Conservation (phyloP, 1,140 invertebrate species). For the Lasaia peninsularis region DNA sequence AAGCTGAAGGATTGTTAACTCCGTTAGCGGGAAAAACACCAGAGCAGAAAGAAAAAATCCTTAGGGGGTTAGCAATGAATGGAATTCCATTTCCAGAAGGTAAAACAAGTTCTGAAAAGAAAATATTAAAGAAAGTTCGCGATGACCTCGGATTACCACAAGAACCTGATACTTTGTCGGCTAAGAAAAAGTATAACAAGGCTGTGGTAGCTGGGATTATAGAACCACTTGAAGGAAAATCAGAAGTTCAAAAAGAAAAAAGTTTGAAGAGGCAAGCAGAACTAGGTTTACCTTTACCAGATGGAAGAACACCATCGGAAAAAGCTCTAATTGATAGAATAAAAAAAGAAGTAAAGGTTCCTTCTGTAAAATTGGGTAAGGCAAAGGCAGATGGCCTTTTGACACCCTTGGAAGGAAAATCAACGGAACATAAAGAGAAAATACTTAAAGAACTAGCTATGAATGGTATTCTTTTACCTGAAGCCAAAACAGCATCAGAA, state of each 20-base stretch:
- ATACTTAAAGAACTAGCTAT: constrained; percentile 34
- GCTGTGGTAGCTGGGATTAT: constrained; percentile 26
- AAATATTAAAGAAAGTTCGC: constrained; percentile 24
- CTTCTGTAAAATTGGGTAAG: constrained; percentile 7
- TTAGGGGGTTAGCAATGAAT: constrained; percentile 24
- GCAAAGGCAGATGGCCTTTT: too few species aligned
- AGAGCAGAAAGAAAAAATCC: constrained; percentile 35
- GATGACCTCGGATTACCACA: constrained; percentile 21
- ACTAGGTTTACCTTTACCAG: constrained; percentile 24
- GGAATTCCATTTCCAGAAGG: constrained; percentile 30
- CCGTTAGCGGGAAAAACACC: constrained; percentile 35
- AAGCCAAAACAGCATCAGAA: constrained; percentile 37
- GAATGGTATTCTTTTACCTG: constrained; percentile 32
- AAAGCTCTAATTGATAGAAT: constrained; percentile 30
- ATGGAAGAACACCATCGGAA: constrained; percentile 21
- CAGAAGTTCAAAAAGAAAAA: constrained; percentile 31
- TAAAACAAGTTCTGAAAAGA: constrained; percentile 24
- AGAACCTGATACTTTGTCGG: constrained; percentile 13
- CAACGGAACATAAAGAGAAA: constrained; percentile 27
- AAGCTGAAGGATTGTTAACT: constrained; percentile 33
- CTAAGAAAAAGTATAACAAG: constrained; percentile 12
- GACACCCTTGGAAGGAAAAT: too few species aligned
- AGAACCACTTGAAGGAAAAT: constrained; percentile 31
- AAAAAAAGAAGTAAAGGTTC: constrained; percentile 8
- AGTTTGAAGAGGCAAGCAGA: constrained; percentile 25